Evolutionary conservation across 2,113 vertebrate genomes (phyloP), one percentile per base, ranked within the genome.

Genomic region (Rallus limicola): DNA sequence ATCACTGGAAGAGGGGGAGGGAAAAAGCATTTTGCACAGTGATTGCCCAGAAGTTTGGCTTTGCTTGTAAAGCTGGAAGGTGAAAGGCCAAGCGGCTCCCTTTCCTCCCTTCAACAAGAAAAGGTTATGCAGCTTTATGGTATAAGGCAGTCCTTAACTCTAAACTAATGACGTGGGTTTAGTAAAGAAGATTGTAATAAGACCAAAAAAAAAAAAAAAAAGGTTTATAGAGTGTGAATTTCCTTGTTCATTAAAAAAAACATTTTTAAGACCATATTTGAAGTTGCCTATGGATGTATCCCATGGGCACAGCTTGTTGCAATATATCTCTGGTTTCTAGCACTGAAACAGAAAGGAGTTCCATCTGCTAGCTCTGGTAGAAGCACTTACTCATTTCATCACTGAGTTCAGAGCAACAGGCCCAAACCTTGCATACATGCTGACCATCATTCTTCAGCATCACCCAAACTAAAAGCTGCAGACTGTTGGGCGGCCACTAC

Each of bases 41-140:
- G 93, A 94, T 96, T 97, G 90, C 95, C 92, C 87, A 94, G 82
- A 91, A 91, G 58, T 94, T 97, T 83, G 69, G 84, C 92, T 94
- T 83, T 89, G 64, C 93, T 95, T 93, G 92, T 97, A 94, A 94
- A 96, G 86, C 65, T 93, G 87, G 91, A 97, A 88, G 96, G 93
- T 94, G 92, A 97, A 97, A 97, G 95, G 92, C 93, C 59, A 1
- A 2, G 44, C 67, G 62, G 58, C 40, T 88, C 68, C 12, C 84
- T 69, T 85, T 65, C 82, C 72, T 82, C 17, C 80, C 88, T 82
- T 64, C n/a, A 25, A 4, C 42, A 64, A 58, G 70, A 83, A 38
- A 52, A 31, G 10, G 40, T 67, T 94, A 90, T 77, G 58, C 59
- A 81, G 56, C 91, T 93, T 93, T 80, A 89, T 69, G 77, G 83